Evolutionary conservation across 2,113 vertebrate genomes (phyloP).

Genomic region (Struthidea cinerea): DNA sequence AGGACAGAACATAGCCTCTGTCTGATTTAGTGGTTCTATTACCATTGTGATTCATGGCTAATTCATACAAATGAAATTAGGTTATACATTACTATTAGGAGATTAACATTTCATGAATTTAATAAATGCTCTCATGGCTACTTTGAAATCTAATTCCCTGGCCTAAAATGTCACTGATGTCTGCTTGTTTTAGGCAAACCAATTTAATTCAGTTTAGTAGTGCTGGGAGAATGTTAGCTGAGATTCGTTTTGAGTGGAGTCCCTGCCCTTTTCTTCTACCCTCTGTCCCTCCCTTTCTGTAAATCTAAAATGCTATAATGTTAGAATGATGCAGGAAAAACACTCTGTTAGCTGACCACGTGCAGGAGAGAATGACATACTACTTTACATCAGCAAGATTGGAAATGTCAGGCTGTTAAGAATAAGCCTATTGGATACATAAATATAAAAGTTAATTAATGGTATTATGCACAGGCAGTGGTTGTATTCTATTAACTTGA

Average conservation of each 20-base stretch:
- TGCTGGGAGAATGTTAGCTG: not conserved
- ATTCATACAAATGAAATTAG: conserved; percentile 22
- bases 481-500: not conserved
- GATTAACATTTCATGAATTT: conserved; percentile 63
- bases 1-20: not conserved
- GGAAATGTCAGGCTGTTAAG: not conserved
- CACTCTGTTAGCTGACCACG: not conserved
- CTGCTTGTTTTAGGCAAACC: conserved; percentile 38
- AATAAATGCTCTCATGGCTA: conserved; percentile 35
- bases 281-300: not conserved
- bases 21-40: conserved; percentile 36
- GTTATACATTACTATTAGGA: conserved; percentile 51
- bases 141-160: conserved; percentile 29
- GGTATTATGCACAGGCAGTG: not conserved
- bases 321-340: not conserved
- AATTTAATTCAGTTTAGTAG: conserved; percentile 30
- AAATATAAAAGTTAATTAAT: not conserved
- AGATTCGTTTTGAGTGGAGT: not conserved
- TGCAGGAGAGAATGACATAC: not conserved
- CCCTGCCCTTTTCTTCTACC: conserved; percentile 6
- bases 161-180: conserved; percentile 33
- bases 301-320: not conserved
- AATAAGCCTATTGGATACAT: not conserved
- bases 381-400: not conserved
- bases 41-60: conserved; percentile 37